Base-by-base conservation (phyloP, 1,140 invertebrate genomes). In the Littorina saxatilis region DNA sequence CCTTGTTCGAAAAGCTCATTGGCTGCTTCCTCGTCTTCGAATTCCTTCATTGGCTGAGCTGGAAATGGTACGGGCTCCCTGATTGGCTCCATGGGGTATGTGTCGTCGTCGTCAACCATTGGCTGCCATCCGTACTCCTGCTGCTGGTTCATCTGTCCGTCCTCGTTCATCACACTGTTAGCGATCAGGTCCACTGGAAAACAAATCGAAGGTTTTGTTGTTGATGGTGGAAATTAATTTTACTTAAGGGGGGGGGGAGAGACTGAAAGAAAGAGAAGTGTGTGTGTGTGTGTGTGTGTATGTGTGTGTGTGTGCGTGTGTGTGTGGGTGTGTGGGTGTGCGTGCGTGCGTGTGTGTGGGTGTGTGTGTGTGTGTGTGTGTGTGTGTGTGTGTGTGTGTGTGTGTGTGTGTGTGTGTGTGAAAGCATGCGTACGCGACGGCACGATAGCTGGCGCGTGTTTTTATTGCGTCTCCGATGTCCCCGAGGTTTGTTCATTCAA, bases 181-280 rank as follows among this genome's bases (percentile, higher is more conserved):
- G 70, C 70, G 40, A 73, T 52, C 4, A 73, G 70, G 29, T 73
- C 70, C 70, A 73, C 70, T 73, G 70, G 23, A 29, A 39, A 43
- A 20, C 2, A 23, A 68, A 37, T 27, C 15, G 2, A n/a, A 32
- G 61, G 11, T 11, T 0, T 15, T n/a, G n/a, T n/a, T n/a, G n/a
- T n/a, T n/a, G n/a, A n/a, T n/a, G n/a, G n/a, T n/a, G n/a, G n/a
- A n/a, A n/a, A n/a, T n/a, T n/a, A n/a, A n/a, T n/a, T n/a, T n/a
- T n/a, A n/a, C n/a, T n/a, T 11, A 11, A 27, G 61, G 27, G 29
- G 61, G 29, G 23, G 9, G 23, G 50, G 23, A 52, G 50, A 63
- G 27, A 63, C 50, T n/a, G n/a, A n/a, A n/a, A n/a, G n/a, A n/a
- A n/a, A n/a, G n/a, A n/a, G n/a, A n/a, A n/a, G n/a, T n/a, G 50